Conservation (phyloP, 2,888 invertebrate species). For the Clitarchus hookeri region DNA sequence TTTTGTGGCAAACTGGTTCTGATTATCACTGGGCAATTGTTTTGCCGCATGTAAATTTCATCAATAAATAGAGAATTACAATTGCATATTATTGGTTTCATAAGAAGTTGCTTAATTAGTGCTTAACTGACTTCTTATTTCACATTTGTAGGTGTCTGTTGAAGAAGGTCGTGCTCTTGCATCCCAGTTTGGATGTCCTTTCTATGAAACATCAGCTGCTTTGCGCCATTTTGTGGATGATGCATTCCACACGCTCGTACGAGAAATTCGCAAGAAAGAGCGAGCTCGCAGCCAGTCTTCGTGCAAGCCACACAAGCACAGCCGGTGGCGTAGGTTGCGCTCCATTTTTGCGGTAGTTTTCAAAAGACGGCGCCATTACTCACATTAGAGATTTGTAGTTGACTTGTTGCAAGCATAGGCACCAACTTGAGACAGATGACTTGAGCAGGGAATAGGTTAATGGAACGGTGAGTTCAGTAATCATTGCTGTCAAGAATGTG, state of each 20-base stretch:
- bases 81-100: no score
- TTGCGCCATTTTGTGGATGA: slow-evolving; percentile 88
- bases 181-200: slow-evolving; percentile 84
- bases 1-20: no score
- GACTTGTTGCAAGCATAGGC: background rate
- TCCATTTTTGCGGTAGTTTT: slow-evolving; percentile 85
- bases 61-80: no score
- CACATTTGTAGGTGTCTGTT: slow-evolving; percentile 65
- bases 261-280: slow-evolving; percentile 81
- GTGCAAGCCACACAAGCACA: slow-evolving; percentile 66
- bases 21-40: no score
- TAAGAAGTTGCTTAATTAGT: no score
- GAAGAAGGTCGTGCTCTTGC: slow-evolving; percentile 85
- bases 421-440: no score
- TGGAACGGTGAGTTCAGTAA: background rate
- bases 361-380: slow-evolving; percentile 59
- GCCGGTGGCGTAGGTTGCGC: slow-evolving; percentile 81
- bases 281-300: slow-evolving; percentile 52
- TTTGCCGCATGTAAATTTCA: no score
- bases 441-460: background rate
- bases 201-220: slow-evolving; percentile 90
- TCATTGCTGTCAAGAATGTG: background rate
- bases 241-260: slow-evolving; percentile 85
- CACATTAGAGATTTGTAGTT: slow-evolving; percentile 48
- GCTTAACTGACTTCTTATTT: background rate